Percentiles rank a stretch among this genome's conserved stretches.
Evolutionary conservation across 2,113 vertebrate genomes (phyloP).

Genomic region (Narcine bancroftii): DNA sequence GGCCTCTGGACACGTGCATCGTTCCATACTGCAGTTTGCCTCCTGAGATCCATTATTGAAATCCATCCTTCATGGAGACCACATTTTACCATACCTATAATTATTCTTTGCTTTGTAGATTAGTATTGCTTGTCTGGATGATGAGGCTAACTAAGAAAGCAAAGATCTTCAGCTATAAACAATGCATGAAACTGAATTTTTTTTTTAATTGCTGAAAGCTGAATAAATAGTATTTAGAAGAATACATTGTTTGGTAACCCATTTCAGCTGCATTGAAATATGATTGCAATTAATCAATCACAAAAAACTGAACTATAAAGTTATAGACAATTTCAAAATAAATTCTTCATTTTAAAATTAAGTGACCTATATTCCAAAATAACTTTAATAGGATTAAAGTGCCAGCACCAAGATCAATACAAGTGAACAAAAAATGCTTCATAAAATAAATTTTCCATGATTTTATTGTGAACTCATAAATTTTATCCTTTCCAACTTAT

Average conservation of each 20-base stretch:
- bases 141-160: neutral
- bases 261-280: neutral
- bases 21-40: too few species aligned
- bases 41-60: neutral
- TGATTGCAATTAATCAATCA: neutral
- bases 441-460: neutral
- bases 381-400: neutral
- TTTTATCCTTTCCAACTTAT: neutral
- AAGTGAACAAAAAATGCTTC: neutral
- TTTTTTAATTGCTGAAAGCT: neutral
- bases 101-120: neutral
- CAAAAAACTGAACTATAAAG: too few species aligned
- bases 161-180: neutral
- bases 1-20: too few species aligned
- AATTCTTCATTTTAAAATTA: conserved; percentile 17
- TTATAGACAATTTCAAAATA: neutral
- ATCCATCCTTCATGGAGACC: neutral
- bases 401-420: neutral
- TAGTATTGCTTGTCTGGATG: neutral
- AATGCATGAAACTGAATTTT: neutral
- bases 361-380: neutral
- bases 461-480: neutral
- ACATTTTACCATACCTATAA: neutral
- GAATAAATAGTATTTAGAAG: neutral
- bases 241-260: neutral